Evolutionary conservation across 2,888 invertebrate species (phyloP).

Genomic region (Cybosia mesomella): DNA sequence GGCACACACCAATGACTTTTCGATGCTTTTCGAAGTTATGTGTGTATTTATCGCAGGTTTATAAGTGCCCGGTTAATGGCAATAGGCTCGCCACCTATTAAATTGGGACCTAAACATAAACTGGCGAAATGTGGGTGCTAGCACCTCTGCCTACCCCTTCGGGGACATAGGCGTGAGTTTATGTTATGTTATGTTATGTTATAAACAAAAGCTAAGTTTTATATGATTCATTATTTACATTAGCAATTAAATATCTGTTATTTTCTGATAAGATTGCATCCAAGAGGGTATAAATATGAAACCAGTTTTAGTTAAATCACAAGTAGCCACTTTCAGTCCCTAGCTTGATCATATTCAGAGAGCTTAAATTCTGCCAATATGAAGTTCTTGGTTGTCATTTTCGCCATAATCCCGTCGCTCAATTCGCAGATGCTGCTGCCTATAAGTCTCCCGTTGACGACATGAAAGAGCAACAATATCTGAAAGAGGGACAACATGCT

Average conservation of each 20-base stretch:
- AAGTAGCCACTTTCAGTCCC: not conserved
- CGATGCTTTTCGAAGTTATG: too few species aligned
- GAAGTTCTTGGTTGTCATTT: constrained; percentile 24
- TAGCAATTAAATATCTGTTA: not conserved
- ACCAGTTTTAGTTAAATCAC: not conserved
- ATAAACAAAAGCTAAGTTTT: not conserved
- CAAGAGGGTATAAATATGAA: not conserved
- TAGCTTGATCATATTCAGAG: too few species aligned
- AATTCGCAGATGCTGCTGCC: not conserved
- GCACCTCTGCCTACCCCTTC: too few species aligned
- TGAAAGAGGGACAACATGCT: not conserved
- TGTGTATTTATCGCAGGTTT: too few species aligned
- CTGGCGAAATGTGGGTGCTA: too few species aligned
- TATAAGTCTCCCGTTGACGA: constrained; percentile 1
- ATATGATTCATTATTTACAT: not conserved
- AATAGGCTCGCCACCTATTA: too few species aligned
- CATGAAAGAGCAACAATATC: constrained; percentile 5
- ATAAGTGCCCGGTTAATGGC: too few species aligned
- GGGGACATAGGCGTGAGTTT: too few species aligned
- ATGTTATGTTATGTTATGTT: too few species aligned
- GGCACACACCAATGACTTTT: too few species aligned
- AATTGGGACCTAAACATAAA: too few species aligned
- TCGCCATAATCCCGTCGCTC: constrained; percentile 16
- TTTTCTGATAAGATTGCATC: not conserved
- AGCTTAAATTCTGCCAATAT: constrained; percentile 15